Evolutionary conservation across 2,113 vertebrate genomes (phyloP).

Genomic region (Stomatorhinus ivindoensis): DNA sequence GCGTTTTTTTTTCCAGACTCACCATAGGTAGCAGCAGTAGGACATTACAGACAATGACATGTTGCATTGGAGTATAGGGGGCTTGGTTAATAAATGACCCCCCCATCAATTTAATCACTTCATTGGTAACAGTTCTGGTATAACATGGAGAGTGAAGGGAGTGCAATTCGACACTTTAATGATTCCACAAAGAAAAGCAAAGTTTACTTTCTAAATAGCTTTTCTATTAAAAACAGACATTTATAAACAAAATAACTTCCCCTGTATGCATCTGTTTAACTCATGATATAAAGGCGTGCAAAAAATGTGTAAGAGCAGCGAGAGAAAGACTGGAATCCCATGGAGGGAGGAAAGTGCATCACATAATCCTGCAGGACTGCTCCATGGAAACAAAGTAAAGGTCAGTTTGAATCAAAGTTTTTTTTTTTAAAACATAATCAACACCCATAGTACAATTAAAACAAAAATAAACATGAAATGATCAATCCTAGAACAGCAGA

Average conservation of each 20-base stretch:
- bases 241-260: constrained; percentile 64
- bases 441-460: constrained; percentile 46
- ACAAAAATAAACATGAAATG: constrained; percentile 30
- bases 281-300: constrained; percentile 34
- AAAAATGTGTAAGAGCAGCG: constrained; percentile 43
- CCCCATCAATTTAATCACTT: neutral
- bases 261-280: constrained; percentile 37
- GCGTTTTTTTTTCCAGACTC: neutral
- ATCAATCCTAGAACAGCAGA: constrained; percentile 40
- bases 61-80: neutral
- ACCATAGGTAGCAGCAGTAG: neutral
- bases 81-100: neutral
- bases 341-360: neutral
- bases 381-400: neutral
- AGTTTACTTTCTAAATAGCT: constrained; percentile 49
- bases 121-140: neutral
- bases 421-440: constrained; percentile 39
- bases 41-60: neutral
- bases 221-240: constrained; percentile 56
- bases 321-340: constrained; percentile 24
- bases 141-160: neutral
- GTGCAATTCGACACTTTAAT: neutral
- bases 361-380: neutral
- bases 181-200: constrained; percentile 54
- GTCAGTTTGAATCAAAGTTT: constrained; percentile 21